Evolutionary conservation across 2,113 vertebrate genomes (phyloP).

Genomic region (Sander vitreus): DNA sequence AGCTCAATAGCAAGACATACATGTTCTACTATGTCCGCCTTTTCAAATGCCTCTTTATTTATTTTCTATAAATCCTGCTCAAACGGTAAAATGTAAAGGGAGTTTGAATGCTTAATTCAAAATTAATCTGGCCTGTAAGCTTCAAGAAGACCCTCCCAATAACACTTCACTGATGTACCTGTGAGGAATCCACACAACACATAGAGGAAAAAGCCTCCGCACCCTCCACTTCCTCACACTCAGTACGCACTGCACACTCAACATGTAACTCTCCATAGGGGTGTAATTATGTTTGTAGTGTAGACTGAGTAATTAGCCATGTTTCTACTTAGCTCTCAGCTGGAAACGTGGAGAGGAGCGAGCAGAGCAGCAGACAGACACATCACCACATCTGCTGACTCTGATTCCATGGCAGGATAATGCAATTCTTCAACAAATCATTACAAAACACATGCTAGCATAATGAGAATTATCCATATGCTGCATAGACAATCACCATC

Average conservation of each 20-base stretch:
- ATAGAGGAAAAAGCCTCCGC: background rate
- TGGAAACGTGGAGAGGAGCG: conserved; percentile 47
- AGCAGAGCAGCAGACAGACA: conserved; percentile 43
- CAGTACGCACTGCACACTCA: conserved; percentile 27
- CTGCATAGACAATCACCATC: background rate
- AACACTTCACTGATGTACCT: conserved; percentile 20
- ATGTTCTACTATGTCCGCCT: conserved; percentile 14
- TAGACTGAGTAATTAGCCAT: conserved; percentile 74
- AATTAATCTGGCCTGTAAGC: conserved; percentile 31
- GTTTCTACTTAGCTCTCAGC: conserved; percentile 71
- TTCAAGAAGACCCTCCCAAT: conserved; percentile 16
- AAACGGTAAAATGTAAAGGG: background rate
- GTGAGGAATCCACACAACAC: conserved; percentile 16
- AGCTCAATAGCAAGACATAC: conserved; percentile 12
- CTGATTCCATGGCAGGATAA: conserved; percentile 28
- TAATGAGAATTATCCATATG: conserved; percentile 53
- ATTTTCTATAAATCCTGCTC: conserved; percentile 32
- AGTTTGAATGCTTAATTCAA: conserved; percentile 46
- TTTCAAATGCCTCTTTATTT: conserved; percentile 16
- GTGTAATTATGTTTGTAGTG: conserved; percentile 72
- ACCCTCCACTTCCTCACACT: conserved; percentile 9
- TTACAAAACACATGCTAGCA: conserved; percentile 54
- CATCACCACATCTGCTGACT: conserved; percentile 58
- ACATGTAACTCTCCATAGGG: conserved; percentile 57
- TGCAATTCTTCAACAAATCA: conserved; percentile 54